These are phyloP conservation scores for Drosophila percnosoma DNA, from an alignment of 2,888 invertebrate genomes.

Conservation along the genomic window DNA sequence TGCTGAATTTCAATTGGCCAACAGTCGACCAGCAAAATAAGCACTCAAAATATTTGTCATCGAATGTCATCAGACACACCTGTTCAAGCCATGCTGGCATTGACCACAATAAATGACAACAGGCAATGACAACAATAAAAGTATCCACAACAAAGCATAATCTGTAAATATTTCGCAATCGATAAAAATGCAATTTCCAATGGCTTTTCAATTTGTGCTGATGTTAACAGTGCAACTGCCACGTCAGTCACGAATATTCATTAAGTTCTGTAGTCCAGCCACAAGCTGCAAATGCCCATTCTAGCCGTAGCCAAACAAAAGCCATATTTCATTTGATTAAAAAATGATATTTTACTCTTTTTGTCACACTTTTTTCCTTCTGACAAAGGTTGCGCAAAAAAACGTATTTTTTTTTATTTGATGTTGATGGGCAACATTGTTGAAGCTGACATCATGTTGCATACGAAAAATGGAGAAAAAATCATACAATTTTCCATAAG, in stretches of 20 bases:
- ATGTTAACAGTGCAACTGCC: conserved; percentile 45
- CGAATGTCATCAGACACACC: conserved; percentile 29
- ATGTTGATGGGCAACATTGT: conserved; percentile 13
- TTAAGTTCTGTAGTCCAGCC: neutral
- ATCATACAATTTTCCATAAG: neutral
- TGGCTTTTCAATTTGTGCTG: conserved; percentile 60
- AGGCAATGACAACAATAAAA: neutral
- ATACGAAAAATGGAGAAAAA: neutral
- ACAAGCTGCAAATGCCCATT: conserved; percentile 4
- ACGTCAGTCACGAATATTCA: conserved; percentile 20
- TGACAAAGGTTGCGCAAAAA: conserved; percentile 13
- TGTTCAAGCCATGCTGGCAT: conserved; percentile 39
- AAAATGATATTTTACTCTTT: conserved; percentile 16
- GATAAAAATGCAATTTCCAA: conserved; percentile 52
- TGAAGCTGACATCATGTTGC: conserved; percentile 16
- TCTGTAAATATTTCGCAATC: conserved; percentile 43
- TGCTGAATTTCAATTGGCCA: neutral
- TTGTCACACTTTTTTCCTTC: conserved; percentile 5
- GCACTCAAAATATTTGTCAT: conserved; percentile 20
- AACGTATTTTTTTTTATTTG: neutral
- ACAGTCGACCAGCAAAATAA: neutral
- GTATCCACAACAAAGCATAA: conserved; percentile 17
- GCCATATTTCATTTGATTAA: conserved; percentile 1
- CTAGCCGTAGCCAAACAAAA: conserved; percentile 4
- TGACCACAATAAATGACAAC: conserved; percentile 57